Evolutionary conservation across 2,797 vertebrate genomes (phyloP).

Genomic region (Phrynocephalus forsythii): DNA sequence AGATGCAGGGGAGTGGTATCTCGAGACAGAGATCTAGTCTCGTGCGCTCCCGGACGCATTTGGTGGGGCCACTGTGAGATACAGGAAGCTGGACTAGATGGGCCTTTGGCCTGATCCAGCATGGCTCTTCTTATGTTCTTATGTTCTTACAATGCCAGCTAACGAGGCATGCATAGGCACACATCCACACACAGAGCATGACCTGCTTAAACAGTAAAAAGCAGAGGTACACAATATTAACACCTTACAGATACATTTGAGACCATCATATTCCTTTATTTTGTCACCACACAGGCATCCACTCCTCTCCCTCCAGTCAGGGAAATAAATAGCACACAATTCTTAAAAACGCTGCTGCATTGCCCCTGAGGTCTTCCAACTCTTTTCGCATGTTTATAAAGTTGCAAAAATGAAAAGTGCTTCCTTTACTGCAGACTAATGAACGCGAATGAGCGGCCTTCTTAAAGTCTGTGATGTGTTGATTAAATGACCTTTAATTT

Average conservation of each 20-base stretch:
- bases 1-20: too few species aligned
- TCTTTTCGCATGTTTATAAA: slow-evolving; percentile 72
- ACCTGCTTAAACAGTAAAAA: slow-evolving; percentile 50
- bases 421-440: slow-evolving; percentile 60
- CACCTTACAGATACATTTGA: slow-evolving; percentile 69
- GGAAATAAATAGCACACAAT: slow-evolving; percentile 75
- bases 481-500: slow-evolving; percentile 52
- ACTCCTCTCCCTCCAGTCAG: slow-evolving; percentile 61
- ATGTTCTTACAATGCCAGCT: slow-evolving; percentile 43
- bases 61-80: too few species aligned
- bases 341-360: slow-evolving; percentile 70
- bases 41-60: too few species aligned
- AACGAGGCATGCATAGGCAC: slow-evolving; percentile 14
- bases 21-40: too few species aligned
- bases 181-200: slow-evolving; percentile 36
- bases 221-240: slow-evolving; percentile 70
- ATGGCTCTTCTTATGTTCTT: too few species aligned
- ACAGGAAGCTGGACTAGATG: too few species aligned
- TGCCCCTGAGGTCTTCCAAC: slow-evolving; percentile 78
- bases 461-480: slow-evolving; percentile 52
- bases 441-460: slow-evolving; percentile 63
- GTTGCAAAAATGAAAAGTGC: slow-evolving; percentile 71
- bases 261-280: slow-evolving; percentile 70
- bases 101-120: too few species aligned
- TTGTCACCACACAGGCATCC: slow-evolving; percentile 68